Conservation (phyloP, 2,888 invertebrate genomes). For the Thera obeliscata region DNA sequence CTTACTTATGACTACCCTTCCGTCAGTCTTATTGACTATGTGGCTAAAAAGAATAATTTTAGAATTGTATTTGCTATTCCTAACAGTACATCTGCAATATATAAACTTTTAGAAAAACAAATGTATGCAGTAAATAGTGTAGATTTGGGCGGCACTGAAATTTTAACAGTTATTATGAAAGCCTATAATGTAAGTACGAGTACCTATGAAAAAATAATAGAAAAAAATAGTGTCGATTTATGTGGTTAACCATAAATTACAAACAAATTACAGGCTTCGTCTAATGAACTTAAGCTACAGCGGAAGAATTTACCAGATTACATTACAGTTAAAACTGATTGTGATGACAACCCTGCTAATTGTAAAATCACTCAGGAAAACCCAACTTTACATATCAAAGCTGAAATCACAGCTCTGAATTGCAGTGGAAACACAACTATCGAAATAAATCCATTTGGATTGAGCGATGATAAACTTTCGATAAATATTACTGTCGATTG, state of each 20-base stretch:
- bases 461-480: conserved; percentile 86
- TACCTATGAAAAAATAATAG: neutral
- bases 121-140: conserved; percentile 89
- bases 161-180: conserved; percentile 87
- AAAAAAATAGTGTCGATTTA: too few species aligned
- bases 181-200: conserved; percentile 86
- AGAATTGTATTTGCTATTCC: conserved; percentile 91
- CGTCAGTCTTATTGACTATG: conserved; percentile 86
- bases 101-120: conserved; percentile 81
- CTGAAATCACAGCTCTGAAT: conserved; percentile 48
- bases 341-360: conserved; percentile 1
- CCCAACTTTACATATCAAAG: conserved; percentile 48
- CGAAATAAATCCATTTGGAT: conserved; percentile 81
- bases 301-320: neutral
- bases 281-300: conserved; percentile 14
- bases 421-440: conserved; percentile 48
- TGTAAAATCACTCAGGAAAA: conserved; percentile 21
- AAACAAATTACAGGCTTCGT: conserved; percentile 19
- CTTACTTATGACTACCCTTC: conserved; percentile 89
- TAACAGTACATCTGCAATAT: conserved; percentile 57
- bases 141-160: conserved; percentile 72
- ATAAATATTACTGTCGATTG: conserved; percentile 89
- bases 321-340: conserved; percentile 16
- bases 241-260: neutral
- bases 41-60: conserved; percentile 87